phyloP scores from a whole-genome alignment of 2,888 invertebrate genomes.

The Diaperis boleti region DNA sequence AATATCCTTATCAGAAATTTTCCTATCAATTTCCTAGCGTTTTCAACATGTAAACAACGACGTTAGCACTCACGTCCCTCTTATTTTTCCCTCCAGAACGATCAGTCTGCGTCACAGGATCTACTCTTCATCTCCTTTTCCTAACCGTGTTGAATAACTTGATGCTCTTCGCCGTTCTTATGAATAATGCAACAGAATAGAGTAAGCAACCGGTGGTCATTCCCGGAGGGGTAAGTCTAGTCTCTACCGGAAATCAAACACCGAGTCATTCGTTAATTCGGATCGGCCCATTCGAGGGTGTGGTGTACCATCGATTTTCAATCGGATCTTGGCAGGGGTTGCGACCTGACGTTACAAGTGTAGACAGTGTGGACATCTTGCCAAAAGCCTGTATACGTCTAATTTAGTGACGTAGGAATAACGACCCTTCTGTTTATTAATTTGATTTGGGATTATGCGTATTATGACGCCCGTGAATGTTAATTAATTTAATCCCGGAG shows the following conservation, averaged over 20 bases:
- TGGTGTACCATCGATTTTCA: constrained; percentile 22
- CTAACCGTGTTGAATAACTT: constrained; percentile 27
- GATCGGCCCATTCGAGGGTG: constrained; percentile 8
- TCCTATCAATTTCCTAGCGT: constrained; percentile 44
- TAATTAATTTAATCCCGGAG: constrained; percentile 29
- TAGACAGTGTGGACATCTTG: constrained; percentile 14
- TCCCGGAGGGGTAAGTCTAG: constrained; percentile 4
- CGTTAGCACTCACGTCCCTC: constrained; percentile 22
- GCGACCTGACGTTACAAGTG: constrained; percentile 7
- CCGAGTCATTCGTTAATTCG: constrained; percentile 27
- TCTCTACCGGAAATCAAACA: constrained; percentile 7
- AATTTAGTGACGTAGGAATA: constrained; percentile 24
- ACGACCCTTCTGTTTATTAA: constrained; percentile 29
- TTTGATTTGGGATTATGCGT: constrained; percentile 27
- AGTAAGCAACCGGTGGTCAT: constrained; percentile 39
- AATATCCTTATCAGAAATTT: constrained; percentile 45
- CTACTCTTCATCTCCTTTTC: constrained; percentile 22
- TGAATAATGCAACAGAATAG: constrained; percentile 33
- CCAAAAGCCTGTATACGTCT: constrained; percentile 22
- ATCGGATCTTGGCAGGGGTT: constrained; percentile 8
- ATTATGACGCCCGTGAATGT: constrained; percentile 27
- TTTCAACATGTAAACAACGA: constrained; percentile 45
- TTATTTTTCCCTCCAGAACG: constrained; percentile 40
- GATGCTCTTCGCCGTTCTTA: constrained; percentile 10
- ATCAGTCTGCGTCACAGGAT: constrained; percentile 40